These are phyloP conservation scores for Betta splendens DNA, from an alignment of 2,797 vertebrate genomes.

Conservation along the genomic window DNA sequence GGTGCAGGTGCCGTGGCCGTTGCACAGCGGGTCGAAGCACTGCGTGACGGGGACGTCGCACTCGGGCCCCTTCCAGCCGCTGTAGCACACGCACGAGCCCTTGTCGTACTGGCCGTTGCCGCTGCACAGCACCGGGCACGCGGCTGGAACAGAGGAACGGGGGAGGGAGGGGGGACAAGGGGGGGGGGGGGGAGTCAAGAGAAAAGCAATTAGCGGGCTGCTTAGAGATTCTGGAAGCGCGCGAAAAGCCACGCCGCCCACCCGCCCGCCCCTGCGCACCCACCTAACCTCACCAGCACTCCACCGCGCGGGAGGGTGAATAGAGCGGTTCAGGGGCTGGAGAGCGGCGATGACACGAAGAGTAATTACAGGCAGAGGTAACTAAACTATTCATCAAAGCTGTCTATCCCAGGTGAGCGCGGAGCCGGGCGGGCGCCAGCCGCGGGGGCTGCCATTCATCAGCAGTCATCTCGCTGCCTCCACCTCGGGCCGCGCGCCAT, in stretches of 20 bases:
- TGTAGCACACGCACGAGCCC: conserved; percentile 96
- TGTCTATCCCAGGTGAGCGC: conserved; percentile 79
- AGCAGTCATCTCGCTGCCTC: conserved; percentile 72
- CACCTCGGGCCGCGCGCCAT: conserved; percentile 66
- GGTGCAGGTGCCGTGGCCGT: conserved; percentile 93
- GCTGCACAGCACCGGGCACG: conserved; percentile 96
- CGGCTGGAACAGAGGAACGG: conserved; percentile 82
- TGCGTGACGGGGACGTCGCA: conserved; percentile 93
- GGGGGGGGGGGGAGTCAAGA: conserved; percentile 17
- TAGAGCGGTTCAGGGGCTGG: conserved; percentile 69
- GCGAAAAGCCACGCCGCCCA: conserved; percentile 27
- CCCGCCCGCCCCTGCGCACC: conserved; percentile 31
- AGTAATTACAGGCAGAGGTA: conserved; percentile 83
- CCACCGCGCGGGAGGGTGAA: conserved; percentile 44
- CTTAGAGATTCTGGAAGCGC: conserved; percentile 42
- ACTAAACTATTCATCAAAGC: conserved; percentile 84
- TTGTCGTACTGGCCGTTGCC: conserved; percentile 98
- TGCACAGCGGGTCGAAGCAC: conserved; percentile 94
- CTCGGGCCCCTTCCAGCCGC: conserved; percentile 97
- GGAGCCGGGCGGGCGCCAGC: conserved; percentile 69
- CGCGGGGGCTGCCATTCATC: conserved; percentile 79
- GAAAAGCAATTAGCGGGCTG: conserved; percentile 39
- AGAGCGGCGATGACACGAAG: conserved; percentile 76
- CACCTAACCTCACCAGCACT: conserved; percentile 11
- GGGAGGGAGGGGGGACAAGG: conserved; percentile 12